Evolutionary conservation across 2,113 vertebrate species (phyloP).

Genomic region (Butorides virescens): DNA sequence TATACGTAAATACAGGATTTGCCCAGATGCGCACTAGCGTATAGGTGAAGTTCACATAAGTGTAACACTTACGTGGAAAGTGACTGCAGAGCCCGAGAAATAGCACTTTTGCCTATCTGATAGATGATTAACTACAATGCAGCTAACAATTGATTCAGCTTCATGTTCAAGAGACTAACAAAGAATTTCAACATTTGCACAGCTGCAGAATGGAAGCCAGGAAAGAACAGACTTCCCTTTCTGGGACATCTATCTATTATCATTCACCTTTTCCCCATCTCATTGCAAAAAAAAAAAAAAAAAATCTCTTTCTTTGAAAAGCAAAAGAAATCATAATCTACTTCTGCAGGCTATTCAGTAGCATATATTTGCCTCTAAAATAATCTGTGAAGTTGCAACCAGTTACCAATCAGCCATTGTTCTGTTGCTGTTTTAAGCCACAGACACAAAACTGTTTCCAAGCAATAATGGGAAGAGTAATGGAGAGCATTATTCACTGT

Average conservation of each 20-base stretch:
- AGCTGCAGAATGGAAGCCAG: conserved; percentile 24
- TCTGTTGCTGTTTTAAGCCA: not conserved
- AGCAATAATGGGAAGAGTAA: not conserved
- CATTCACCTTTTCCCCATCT: not conserved
- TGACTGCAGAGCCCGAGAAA: conserved; percentile 1
- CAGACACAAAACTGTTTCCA: not conserved
- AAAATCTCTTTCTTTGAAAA: not conserved
- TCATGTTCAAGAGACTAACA: conserved; percentile 42
- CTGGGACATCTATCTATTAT: conserved; percentile 6
- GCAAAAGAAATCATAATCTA: not conserved
- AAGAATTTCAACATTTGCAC: conserved; percentile 47
- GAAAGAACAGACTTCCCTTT: conserved; percentile 4
- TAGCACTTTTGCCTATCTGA: conserved; percentile 4
- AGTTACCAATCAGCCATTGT: not conserved
- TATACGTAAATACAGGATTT: not conserved
- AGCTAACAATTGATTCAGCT: conserved; percentile 4
- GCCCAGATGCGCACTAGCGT: not conserved
- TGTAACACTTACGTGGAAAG: conserved; percentile 2
- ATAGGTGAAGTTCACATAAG: not conserved
- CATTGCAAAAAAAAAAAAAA: not conserved
- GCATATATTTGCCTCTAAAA: not conserved
- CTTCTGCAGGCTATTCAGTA: not conserved
- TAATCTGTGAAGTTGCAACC: not conserved
- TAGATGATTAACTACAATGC: not conserved
- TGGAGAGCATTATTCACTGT: not conserved